A percentile compares a stretch with the other conserved stretches of the same genome.
Conservation (phyloP, 2,888 invertebrate genomes). For the Cheilosia variabilis region DNA sequence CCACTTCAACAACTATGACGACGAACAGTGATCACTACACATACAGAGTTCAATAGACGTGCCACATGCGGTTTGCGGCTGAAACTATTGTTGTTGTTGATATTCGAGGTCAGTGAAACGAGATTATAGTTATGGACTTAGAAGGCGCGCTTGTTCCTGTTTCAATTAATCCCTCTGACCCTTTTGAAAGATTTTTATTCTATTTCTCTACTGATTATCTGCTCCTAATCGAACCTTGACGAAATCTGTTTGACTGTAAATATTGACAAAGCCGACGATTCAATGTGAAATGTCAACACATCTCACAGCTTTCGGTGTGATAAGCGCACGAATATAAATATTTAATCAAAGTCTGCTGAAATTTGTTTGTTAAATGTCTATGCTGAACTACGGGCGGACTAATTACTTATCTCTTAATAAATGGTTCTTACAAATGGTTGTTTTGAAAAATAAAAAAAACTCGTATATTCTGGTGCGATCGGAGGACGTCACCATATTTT, state of each 20-base stretch:
- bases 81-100: constrained; percentile 6
- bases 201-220: background rate
- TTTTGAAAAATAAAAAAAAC: no score
- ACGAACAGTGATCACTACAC: constrained; percentile 24
- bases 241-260: constrained; percentile 11
- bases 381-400: no score
- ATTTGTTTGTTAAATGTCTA: no score
- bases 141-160: background rate
- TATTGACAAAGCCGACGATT: constrained; percentile 1
- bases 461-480: no score
- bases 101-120: constrained; percentile 70
- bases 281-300: constrained; percentile 33
- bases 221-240: constrained; percentile 33
- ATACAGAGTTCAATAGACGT: constrained; percentile 37
- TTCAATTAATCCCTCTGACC: background rate
- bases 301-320: background rate
- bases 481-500: no score
- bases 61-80: constrained; percentile 26
- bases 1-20: constrained; percentile 42
- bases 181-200: background rate
- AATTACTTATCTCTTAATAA: no score
- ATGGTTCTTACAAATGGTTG: no score
- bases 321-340: constrained; percentile 8
- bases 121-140: constrained; percentile 51
- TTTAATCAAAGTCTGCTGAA: constrained; percentile 2